A percentile compares a stretch with the other conserved stretches of the same genome.
Conservation (phyloP, 2,113 vertebrate species). For the Arizona elegans region DNA sequence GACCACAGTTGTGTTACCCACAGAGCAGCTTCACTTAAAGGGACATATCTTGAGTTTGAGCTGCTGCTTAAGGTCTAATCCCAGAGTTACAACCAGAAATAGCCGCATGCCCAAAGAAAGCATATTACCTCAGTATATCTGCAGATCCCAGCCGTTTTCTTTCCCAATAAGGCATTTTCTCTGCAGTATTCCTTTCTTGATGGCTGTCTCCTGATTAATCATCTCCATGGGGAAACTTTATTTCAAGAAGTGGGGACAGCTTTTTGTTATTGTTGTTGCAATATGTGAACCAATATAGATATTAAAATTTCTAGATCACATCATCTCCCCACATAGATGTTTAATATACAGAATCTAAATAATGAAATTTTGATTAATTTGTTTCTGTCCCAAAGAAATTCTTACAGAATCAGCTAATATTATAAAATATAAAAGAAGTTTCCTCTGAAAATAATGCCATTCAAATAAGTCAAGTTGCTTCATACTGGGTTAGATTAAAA, state of each 20-base stretch:
- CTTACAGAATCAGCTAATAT: neutral
- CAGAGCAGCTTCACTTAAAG: neutral
- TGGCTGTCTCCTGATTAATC: constrained; percentile 32
- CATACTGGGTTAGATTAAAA: neutral
- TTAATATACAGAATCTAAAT: neutral
- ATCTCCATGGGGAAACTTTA: constrained; percentile 26
- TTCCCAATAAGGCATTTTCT: constrained; percentile 48
- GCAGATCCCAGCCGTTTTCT: constrained; percentile 46
- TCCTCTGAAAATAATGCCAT: neutral
- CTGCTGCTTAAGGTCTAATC: neutral
- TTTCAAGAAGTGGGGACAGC: constrained; percentile 9
- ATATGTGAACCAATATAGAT: neutral
- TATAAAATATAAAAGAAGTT: neutral
- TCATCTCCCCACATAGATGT: neutral
- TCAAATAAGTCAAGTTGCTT: neutral
- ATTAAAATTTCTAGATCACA: neutral
- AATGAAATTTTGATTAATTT: neutral
- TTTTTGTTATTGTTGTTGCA: neutral
- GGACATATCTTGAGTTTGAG: constrained; percentile 13
- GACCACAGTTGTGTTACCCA: neutral
- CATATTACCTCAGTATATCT: constrained; percentile 46
- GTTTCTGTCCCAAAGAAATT: neutral
- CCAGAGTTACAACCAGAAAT: constrained; percentile 23
- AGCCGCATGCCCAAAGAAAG: constrained; percentile 33
- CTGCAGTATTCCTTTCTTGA: constrained; percentile 22